Base-by-base conservation (phyloP, 2,113 vertebrate genomes). In the Platycercus adscitus region DNA sequence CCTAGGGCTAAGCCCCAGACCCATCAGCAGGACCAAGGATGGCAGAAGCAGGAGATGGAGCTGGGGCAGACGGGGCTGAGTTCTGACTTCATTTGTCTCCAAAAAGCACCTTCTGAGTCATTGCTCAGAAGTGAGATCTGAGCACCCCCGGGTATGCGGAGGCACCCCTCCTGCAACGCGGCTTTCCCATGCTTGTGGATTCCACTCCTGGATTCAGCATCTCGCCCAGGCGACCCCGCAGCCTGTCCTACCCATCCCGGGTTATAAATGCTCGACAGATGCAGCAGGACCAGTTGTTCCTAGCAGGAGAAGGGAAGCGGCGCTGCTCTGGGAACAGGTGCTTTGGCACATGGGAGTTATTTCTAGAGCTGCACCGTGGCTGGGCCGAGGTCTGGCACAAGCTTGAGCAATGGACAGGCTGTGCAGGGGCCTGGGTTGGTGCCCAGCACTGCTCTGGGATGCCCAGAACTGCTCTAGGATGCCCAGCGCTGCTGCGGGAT, bases 321-420 rank as follows among this genome's bases (percentile, higher is more conserved):
- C 5, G 13, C 65, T 72, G 95, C 66, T 21, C 86, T 81, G 77
- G 80, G 56, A 94, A 95, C 97, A 97, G 96, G 89, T 97, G 96
- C 11, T 65, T 94, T 66, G 56, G 93, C 95, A 88, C 66, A 89
- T 91, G 91, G n/a, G 43, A 82, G 93, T 95, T 97, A 96, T 97
- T 97, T 93, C 88, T 79, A 95, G 96, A 92, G 44, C 53, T 91
- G 88, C 43, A 72, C 93, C 72, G 52, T 3, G 0, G 87, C 80
- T 82, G 65, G 79, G 77, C 77, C 0, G 58, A 71, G 73, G 49
- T 79, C 86, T 89, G 88, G 33, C 91, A 87, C 0, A 2, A 49
- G 44, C 0, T 2, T 0, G 7, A 89, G 72, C 1, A 1, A n/a
- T 28, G 65, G 31, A 41, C 17, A 41, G 77, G 41, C 75, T 50